These are phyloP conservation scores for Myrmophylax atrothorax DNA, from an alignment of 2,113 vertebrate genomes.

Conservation along the genomic window DNA sequence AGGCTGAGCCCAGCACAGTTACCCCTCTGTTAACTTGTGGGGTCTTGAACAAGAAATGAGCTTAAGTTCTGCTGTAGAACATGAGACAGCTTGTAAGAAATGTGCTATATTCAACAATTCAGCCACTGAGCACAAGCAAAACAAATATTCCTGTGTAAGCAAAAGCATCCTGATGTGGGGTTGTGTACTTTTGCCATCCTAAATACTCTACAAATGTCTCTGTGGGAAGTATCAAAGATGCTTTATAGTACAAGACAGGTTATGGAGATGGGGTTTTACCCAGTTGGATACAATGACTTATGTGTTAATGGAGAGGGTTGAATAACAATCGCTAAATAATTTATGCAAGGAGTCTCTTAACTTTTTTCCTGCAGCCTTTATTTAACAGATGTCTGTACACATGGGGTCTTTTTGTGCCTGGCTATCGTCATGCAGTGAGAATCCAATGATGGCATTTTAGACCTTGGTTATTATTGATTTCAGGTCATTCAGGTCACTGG, in stretches of 20 bases:
- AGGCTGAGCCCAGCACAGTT: neutral
- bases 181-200: neutral
- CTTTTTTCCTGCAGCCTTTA: neutral
- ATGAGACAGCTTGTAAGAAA: neutral
- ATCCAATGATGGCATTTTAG: neutral
- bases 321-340: constrained; percentile 31
- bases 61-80: neutral
- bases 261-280: constrained; percentile 9
- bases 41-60: neutral
- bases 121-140: neutral
- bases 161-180: neutral
- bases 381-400: neutral
- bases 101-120: neutral
- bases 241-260: neutral
- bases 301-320: neutral
- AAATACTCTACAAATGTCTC: neutral
- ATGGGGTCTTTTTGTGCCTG: neutral
- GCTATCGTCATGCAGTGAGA: neutral
- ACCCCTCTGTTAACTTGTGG: neutral
- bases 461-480: neutral
- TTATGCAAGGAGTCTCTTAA: neutral
- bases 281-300: neutral
- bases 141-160: neutral
- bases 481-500: neutral
- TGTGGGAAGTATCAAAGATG: constrained; percentile 26